phyloP scores from a whole-genome alignment of 2,888 invertebrate genomes.

The Drosophila demipolita region DNA sequence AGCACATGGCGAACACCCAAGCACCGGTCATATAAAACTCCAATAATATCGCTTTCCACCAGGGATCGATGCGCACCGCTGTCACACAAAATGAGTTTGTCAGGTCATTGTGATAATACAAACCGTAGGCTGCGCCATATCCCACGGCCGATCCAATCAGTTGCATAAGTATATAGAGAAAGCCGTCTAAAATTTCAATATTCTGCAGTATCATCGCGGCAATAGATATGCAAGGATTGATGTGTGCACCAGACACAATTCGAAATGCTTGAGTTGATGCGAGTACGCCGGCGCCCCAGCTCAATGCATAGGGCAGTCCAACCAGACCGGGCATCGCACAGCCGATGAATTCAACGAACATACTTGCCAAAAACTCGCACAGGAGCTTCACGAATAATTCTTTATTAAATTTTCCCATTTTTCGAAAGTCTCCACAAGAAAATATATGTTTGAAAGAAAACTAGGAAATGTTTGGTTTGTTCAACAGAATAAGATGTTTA shows the following conservation, averaged over 20 bases:
- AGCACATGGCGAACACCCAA: slow-evolving; percentile 50
- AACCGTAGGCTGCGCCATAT: neutral
- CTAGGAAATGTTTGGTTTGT: slow-evolving; percentile 19
- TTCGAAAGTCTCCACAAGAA: neutral
- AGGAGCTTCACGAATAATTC: slow-evolving; percentile 11
- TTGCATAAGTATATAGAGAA: slow-evolving; percentile 39
- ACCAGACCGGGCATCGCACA: neutral
- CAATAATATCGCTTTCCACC: slow-evolving; percentile 23
- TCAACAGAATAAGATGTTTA: neutral
- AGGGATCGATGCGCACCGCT: rapidly evolving
- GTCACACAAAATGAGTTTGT: slow-evolving; percentile 9
- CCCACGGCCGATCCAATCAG: slow-evolving; percentile 28
- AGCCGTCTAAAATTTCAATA: slow-evolving; percentile 6
- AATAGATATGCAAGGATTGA: slow-evolving; percentile 48
- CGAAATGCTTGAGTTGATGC: slow-evolving; percentile 49
- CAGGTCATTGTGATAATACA: rapidly evolving
- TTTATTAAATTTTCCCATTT: slow-evolving; percentile 35
- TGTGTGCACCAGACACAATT: slow-evolving; percentile 52
- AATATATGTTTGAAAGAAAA: neutral
- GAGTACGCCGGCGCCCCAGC: slow-evolving; percentile 45
- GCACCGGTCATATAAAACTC: slow-evolving; percentile 41
- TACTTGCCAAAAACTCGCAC: slow-evolving; percentile 29
- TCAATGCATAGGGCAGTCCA: slow-evolving; percentile 2
- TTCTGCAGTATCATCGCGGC: slow-evolving; percentile 45
- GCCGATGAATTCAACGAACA: slow-evolving; percentile 33